Evolutionary conservation across 2,888 invertebrate species (phyloP).

Genomic region (Odontothrips loti): DNA sequence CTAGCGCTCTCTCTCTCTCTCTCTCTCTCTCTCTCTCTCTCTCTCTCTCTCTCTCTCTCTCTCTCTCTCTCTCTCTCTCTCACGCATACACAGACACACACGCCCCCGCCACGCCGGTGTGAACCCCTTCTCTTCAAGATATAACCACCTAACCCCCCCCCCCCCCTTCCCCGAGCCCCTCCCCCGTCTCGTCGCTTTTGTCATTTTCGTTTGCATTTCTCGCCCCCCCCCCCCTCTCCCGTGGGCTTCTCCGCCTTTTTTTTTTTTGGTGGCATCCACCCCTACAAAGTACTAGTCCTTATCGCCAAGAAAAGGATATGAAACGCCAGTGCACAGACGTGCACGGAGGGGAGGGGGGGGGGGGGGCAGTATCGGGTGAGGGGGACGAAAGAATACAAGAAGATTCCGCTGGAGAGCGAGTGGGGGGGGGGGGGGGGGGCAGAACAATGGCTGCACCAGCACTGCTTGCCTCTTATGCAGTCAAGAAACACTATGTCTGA

Average conservation of each 20-base stretch:
- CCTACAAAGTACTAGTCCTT: conserved; percentile 15
- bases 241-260: background rate
- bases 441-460: background rate
- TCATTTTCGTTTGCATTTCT: conserved; percentile 10
- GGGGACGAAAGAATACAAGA: background rate
- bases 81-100: too few relatives aligned
- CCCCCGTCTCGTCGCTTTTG: background rate
- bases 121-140: background rate
- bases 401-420: background rate
- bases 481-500: too few relatives aligned
- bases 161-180: background rate
- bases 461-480: too few relatives aligned
- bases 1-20: background rate
- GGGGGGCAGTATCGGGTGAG: background rate
- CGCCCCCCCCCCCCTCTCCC: background rate
- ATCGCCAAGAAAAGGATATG: conserved; percentile 6
- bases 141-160: background rate
- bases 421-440: background rate
- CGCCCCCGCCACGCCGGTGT: background rate
- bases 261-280: conserved; percentile 6
- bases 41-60: too few relatives aligned
- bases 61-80: too few relatives aligned
- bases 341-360: background rate
- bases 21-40: background rate
- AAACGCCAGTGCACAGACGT: conserved; percentile 17